Percentiles rank a stretch among this genome's conserved stretches.
phyloP scores from a whole-genome alignment of 2,797 vertebrate species.

The Sebastolobus altivelis region DNA sequence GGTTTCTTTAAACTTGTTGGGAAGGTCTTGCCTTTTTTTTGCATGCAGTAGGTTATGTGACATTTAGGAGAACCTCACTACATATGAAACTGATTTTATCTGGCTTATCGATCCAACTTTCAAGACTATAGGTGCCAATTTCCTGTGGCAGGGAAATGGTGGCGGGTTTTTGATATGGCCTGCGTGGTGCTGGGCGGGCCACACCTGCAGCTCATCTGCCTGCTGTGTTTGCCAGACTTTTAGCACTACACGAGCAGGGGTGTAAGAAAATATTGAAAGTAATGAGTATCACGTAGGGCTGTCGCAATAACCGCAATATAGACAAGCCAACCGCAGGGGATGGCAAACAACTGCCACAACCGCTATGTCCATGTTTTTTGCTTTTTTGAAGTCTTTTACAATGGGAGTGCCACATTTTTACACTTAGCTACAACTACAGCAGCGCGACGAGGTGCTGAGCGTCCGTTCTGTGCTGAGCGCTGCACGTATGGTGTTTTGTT shows the following conservation, averaged over 20 bases:
- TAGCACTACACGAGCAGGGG: neutral
- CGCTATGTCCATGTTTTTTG: too few species aligned
- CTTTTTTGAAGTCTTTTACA: too few species aligned
- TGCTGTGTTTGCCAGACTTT: constrained; percentile 49
- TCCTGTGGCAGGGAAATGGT: constrained; percentile 46
- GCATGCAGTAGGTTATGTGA: constrained; percentile 67
- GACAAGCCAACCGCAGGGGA: too few species aligned
- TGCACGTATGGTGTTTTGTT: too few species aligned
- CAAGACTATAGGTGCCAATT: constrained; percentile 27
- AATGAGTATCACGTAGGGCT: neutral
- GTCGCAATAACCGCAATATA: too few species aligned
- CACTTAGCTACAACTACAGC: too few species aligned
- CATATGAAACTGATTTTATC: constrained; percentile 74
- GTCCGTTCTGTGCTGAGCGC: too few species aligned
- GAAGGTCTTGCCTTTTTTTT: constrained; percentile 79
- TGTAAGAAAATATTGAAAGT: too few species aligned
- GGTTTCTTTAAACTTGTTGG: constrained; percentile 86
- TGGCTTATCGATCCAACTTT: constrained; percentile 59
- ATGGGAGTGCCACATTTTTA: too few species aligned
- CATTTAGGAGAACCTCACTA: constrained; percentile 75
- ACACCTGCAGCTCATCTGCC: constrained; percentile 59
- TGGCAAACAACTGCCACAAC: too few species aligned
- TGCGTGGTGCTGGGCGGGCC: constrained; percentile 26
- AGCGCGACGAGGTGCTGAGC: too few species aligned
- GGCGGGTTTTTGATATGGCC: constrained; percentile 53